Conservation (phyloP, 1,140 invertebrate genomes). For the Plectus sambesii region DNA sequence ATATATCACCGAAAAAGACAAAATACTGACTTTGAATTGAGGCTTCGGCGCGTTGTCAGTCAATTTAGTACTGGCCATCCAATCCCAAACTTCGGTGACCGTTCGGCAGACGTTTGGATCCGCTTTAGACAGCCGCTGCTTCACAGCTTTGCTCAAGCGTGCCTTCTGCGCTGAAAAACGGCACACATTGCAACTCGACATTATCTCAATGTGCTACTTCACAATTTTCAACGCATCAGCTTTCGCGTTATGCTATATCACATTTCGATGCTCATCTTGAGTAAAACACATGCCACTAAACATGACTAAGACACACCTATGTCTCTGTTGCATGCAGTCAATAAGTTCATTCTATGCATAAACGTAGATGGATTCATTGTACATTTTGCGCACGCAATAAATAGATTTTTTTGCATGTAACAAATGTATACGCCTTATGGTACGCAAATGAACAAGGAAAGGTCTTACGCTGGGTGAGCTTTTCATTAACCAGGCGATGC, state of each 20-base stretch:
- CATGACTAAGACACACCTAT: too few species aligned
- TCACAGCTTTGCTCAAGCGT: background rate
- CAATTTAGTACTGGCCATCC: background rate
- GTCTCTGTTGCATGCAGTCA: background rate
- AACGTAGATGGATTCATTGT: background rate
- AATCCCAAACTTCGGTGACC: conserved; percentile 6
- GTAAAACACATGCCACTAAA: background rate
- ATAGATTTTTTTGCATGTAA: conserved; percentile 2
- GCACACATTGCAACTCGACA: background rate
- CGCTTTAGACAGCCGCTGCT: background rate
- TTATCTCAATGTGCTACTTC: background rate
- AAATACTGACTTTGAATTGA: conserved; percentile 9
- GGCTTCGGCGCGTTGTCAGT: background rate
- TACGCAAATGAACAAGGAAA: too few species aligned
- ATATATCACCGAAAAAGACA: too few species aligned
- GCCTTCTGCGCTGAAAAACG: conserved; percentile 4
- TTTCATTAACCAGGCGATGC: conserved; percentile 13
- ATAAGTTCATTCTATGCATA: background rate
- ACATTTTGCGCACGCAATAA: background rate
- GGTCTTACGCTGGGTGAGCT: conserved; percentile 13
- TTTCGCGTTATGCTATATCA: background rate
- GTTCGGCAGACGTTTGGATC: conserved; percentile 3
- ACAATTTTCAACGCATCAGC: background rate
- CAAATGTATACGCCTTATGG: too few species aligned
- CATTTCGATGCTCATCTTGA: background rate